phyloP scores from a whole-genome alignment of 2,797 vertebrate species.

The Steatocranus sp. region DNA sequence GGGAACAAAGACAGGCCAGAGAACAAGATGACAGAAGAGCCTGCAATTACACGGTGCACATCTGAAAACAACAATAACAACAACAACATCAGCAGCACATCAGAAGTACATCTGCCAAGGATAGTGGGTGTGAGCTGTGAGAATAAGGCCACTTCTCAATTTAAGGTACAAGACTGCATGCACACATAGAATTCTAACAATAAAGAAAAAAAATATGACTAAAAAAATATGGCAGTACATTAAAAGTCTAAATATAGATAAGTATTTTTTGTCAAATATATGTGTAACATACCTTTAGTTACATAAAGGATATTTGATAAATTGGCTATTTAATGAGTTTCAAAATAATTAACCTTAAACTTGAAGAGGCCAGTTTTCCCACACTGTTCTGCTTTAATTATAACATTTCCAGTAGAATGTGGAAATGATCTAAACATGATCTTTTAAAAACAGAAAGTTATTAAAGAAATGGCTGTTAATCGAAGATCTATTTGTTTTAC shows the following conservation, averaged over 20 bases:
- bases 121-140: slow-evolving; percentile 75
- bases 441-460: neutral
- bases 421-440: neutral
- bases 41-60: neutral
- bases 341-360: neutral
- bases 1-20: slow-evolving; percentile 46
- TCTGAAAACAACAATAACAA: slow-evolving; percentile 73
- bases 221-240: neutral
- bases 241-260: neutral
- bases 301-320: neutral
- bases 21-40: neutral
- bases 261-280: neutral
- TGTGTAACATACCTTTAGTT: neutral
- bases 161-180: slow-evolving; percentile 67
- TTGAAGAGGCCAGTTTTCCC: neutral
- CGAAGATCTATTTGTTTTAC: neutral
- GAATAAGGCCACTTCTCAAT: slow-evolving; percentile 67
- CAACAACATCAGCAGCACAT: slow-evolving; percentile 34
- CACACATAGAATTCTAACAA: neutral
- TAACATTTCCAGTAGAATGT: neutral
- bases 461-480: neutral
- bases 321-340: neutral
- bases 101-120: slow-evolving; percentile 58
- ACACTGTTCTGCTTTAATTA: neutral
- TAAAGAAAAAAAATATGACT: neutral